Conservation (phyloP, 2,113 vertebrate species). For the Empidonax alnorum region DNA sequence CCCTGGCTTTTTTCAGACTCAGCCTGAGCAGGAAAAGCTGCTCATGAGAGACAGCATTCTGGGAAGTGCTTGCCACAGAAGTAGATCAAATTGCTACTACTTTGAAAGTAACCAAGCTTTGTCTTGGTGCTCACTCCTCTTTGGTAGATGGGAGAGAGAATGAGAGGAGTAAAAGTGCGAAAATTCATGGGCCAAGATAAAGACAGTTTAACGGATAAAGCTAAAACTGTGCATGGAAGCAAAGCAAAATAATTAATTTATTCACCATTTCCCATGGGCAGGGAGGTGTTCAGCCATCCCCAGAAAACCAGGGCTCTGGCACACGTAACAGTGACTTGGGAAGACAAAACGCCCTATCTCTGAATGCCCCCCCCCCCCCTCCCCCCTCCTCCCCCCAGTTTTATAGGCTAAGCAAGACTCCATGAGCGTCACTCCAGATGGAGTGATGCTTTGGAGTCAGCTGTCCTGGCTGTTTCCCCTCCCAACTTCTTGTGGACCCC, state of each 20-base stretch:
- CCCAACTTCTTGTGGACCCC: neutral
- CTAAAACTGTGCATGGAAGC: neutral
- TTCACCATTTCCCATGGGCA: neutral
- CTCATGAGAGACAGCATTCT: neutral
- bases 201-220: neutral
- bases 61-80: neutral
- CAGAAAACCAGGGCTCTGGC: neutral
- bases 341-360: neutral
- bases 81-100: neutral
- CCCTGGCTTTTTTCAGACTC: neutral
- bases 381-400: neutral
- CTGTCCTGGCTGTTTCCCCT: neutral
- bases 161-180: neutral
- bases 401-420: neutral
- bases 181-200: neutral
- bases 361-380: neutral
- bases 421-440: neutral
- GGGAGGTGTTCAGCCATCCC: neutral
- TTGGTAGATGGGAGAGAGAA: neutral
- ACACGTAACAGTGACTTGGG: neutral
- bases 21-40: neutral
- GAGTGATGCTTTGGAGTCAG: neutral
- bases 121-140: neutral
- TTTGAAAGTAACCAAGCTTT: neutral
- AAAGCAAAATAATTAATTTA: neutral